phyloP scores from a whole-genome alignment of 1,140 invertebrate species.

The Lordiphosa stackelbergi region DNA sequence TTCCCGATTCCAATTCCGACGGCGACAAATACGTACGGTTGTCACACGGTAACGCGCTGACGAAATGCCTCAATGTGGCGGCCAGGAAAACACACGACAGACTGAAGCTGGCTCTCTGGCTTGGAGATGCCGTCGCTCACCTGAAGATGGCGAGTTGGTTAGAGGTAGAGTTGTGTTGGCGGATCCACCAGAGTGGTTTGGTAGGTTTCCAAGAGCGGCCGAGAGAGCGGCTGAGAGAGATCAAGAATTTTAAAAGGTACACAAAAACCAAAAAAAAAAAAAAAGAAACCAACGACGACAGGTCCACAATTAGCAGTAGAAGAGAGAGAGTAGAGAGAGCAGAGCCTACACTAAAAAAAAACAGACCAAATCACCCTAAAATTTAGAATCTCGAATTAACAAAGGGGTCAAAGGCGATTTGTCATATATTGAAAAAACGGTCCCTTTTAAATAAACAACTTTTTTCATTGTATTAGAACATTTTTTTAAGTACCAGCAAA shows the following conservation, averaged over 20 bases:
- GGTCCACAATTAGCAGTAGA: conserved; percentile 57
- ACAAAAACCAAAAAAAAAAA: conserved; percentile 39
- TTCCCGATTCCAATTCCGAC: conserved; percentile 8
- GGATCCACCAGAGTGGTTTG: conserved; percentile 62
- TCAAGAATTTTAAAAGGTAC: conserved; percentile 68
- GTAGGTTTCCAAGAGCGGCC: conserved; percentile 34
- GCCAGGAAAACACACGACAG: conserved; percentile 69
- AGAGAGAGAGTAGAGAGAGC: conserved; percentile 16
- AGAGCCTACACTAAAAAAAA: too few species aligned
- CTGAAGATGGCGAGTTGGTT: conserved; percentile 37
- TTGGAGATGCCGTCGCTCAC: conserved; percentile 8
- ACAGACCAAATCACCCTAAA: too few species aligned
- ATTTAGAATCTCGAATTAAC: too few species aligned
- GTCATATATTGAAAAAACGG: too few species aligned
- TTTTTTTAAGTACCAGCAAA: too few species aligned
- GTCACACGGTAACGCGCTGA: conserved; percentile 45
- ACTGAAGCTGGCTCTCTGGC: conserved; percentile 37
- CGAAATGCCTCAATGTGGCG: conserved; percentile 50
- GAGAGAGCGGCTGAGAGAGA: conserved; percentile 16
- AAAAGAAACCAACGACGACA: conserved; percentile 60
- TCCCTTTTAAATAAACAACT: too few species aligned
- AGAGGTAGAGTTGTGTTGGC: conserved; percentile 26
- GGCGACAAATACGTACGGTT: conserved; percentile 46
- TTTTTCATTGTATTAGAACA: too few species aligned
- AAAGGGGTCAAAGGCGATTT: too few species aligned